These are phyloP conservation scores for Acholoe squamosa DNA, from an alignment of 2,888 invertebrate genomes.

Conservation along the genomic window DNA sequence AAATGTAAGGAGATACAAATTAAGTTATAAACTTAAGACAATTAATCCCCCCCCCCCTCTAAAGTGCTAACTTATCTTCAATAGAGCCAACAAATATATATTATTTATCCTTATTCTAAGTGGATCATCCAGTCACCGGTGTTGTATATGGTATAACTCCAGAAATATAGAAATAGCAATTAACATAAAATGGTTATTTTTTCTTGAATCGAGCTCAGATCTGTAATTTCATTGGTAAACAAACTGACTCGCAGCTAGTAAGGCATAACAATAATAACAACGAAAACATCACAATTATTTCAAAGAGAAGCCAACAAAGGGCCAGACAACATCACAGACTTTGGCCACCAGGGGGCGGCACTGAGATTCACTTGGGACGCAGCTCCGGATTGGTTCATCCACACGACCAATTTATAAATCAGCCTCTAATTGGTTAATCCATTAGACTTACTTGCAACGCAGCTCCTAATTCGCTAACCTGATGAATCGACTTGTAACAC, in stretches of 20 bases:
- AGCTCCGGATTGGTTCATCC: slow-evolving; percentile 9
- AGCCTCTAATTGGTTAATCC: background rate
- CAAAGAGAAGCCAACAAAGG: slow-evolving; percentile 17
- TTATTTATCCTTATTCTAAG: too few species aligned
- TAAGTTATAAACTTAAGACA: too few species aligned
- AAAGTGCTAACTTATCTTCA: background rate
- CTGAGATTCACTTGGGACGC: slow-evolving; percentile 31
- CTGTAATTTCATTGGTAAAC: background rate
- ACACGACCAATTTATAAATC: background rate
- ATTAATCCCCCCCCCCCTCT: background rate
- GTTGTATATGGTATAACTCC: background rate
- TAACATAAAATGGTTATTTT: background rate
- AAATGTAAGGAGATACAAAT: too few species aligned
- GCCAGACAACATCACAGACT: slow-evolving; percentile 57
- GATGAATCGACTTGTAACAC: background rate
- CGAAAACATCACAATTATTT: slow-evolving; percentile 48
- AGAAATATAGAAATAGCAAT: background rate
- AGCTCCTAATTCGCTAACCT: background rate
- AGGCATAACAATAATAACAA: slow-evolving; percentile 42
- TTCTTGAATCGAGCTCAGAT: background rate
- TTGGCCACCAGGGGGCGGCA: slow-evolving; percentile 53
- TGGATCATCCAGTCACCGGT: background rate
- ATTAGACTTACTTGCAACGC: too few species aligned
- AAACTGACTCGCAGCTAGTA: background rate
- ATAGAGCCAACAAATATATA: background rate